These are phyloP conservation scores for Pectinophora gossypiella DNA, from an alignment of 1,140 invertebrate species.

Conservation along the genomic window DNA sequence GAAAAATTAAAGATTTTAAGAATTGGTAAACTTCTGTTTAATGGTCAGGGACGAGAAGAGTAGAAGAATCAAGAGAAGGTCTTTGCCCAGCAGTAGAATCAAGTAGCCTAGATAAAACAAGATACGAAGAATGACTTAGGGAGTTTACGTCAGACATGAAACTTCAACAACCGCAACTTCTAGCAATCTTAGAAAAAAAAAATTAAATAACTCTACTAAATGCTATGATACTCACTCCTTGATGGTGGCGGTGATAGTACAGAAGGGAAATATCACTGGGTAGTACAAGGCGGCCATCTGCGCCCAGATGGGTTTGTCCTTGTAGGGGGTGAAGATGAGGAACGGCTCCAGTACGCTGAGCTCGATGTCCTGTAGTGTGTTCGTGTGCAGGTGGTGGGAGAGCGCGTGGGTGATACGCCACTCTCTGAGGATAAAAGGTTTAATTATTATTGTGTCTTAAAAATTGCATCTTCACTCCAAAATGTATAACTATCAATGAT, in stretches of 20 bases:
- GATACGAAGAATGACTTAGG: too few species aligned
- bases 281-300: conserved; percentile 58
- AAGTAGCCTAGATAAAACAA: conserved; percentile 4
- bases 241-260: conserved; percentile 21
- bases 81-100: too few species aligned
- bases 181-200: too few species aligned
- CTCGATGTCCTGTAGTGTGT: conserved; percentile 87
- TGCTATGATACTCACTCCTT: conserved; percentile 46
- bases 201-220: too few species aligned
- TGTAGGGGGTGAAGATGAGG: conserved; percentile 42
- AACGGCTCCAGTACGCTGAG: conserved; percentile 82
- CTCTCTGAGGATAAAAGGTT: conserved; percentile 73
- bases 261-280: conserved; percentile 38
- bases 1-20: neutral
- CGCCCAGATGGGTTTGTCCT: conserved; percentile 46
- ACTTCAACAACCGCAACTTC: too few species aligned
- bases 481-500: too few species aligned
- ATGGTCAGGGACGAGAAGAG: too few species aligned
- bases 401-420: conserved; percentile 87
- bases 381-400: conserved; percentile 89
- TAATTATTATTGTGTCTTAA: too few species aligned
- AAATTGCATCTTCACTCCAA: too few species aligned
- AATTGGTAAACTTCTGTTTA: too few species aligned
- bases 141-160: too few species aligned
- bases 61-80: too few species aligned